These are phyloP conservation scores for Gallinago media DNA, from an alignment of 2,113 vertebrate genomes.

Conservation along the genomic window DNA sequence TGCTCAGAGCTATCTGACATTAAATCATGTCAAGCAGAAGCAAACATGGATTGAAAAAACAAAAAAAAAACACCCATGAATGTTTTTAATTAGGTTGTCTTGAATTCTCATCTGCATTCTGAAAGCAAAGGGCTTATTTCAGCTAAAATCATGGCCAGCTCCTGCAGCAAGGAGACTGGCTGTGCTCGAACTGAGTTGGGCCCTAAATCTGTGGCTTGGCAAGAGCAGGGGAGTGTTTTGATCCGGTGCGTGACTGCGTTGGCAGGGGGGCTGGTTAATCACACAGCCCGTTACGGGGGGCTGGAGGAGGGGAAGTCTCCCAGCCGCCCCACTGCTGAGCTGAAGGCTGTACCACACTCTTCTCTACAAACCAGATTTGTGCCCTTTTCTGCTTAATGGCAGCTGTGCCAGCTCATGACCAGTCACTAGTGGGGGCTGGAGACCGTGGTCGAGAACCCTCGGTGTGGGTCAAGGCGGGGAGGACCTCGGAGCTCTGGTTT, in stretches of 20 bases:
- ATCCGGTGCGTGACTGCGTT: conserved; percentile 42
- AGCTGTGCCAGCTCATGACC: neutral
- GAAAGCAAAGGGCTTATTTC: conserved; percentile 40
- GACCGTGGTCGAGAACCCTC: neutral
- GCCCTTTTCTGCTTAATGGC: conserved; percentile 10
- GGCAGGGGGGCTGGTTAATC: conserved; percentile 51
- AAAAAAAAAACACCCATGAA: neutral
- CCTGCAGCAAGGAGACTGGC: conserved; percentile 49
- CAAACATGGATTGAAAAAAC: conserved; percentile 19
- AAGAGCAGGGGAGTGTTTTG: conserved; percentile 39
- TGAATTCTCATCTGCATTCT: conserved; percentile 43
- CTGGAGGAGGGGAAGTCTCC: conserved; percentile 21
- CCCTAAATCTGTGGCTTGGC: conserved; percentile 59
- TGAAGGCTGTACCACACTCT: conserved; percentile 26
- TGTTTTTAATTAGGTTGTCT: conserved; percentile 62
- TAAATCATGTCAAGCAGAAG: conserved; percentile 49
- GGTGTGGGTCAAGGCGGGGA: neutral
- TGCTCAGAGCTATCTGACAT: neutral
- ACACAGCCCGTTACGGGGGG: conserved; percentile 7
- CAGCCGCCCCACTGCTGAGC: conserved; percentile 37
- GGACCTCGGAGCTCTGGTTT: neutral
- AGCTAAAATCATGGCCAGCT: conserved; percentile 40
- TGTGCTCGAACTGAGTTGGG: conserved; percentile 41
- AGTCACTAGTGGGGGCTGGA: neutral
- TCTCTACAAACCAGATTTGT: conserved; percentile 28